These are phyloP conservation scores for Zapus hudsonius DNA, from an alignment of 2,113 vertebrate species.

Conservation along the genomic window DNA sequence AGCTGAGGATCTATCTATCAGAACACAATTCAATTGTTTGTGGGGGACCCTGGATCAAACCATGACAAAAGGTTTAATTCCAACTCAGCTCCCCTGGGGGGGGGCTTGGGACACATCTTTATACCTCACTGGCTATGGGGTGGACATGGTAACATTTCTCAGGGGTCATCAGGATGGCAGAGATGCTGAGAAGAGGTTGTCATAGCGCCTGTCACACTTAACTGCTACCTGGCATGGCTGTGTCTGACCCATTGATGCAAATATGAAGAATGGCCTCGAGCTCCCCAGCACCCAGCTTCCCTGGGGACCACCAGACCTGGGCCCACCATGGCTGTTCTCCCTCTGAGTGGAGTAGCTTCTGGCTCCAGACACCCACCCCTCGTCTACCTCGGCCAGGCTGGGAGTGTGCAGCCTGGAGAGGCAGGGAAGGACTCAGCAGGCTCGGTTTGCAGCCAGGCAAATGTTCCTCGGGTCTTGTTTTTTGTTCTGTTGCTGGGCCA, in stretches of 20 bases:
- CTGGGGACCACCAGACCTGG: not conserved
- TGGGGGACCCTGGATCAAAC: too few species aligned
- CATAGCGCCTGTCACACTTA: rapidly evolving
- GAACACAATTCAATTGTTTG: too few species aligned
- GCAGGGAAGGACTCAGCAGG: slow-evolving; percentile 35
- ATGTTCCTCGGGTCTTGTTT: slow-evolving; percentile 78
- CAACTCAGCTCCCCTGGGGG: too few species aligned
- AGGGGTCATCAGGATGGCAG: rapidly evolving
- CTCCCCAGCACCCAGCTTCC: not conserved
- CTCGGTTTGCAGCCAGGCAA: slow-evolving; percentile 62
- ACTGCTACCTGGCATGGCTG: rapidly evolving
- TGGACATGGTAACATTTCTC: not conserved
- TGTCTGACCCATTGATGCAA: rapidly evolving
- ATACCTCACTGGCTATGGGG: not conserved
- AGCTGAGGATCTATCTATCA: too few species aligned
- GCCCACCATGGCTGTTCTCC: not conserved
- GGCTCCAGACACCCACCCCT: not conserved
- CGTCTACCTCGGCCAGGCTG: not conserved
- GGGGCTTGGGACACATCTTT: not conserved
- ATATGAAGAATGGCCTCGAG: not conserved
- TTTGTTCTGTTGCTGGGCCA: slow-evolving; percentile 83
- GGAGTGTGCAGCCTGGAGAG: not conserved
- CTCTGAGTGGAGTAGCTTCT: not conserved
- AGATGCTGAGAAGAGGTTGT: not conserved
- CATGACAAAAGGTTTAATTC: too few species aligned